Evolutionary conservation across 2,797 vertebrate genomes (phyloP).

Genomic region (Uromys caudimaculatus): DNA sequence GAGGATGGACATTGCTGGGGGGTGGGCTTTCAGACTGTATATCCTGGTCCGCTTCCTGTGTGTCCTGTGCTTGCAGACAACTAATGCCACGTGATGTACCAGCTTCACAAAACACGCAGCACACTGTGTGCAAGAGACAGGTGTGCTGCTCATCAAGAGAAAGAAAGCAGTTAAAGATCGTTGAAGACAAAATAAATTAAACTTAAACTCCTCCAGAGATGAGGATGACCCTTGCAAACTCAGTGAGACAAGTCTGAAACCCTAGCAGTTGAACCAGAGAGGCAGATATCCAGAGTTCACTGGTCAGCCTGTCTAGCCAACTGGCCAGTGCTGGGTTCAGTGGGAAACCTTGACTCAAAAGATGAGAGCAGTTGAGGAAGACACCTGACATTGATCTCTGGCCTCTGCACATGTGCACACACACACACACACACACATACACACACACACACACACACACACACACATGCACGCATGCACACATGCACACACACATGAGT

Average conservation of each 20-base stretch:
- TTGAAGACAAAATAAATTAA: too few species aligned
- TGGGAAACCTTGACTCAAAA: not conserved
- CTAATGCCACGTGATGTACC: not conserved
- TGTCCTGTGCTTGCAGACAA: not conserved
- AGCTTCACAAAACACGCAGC: not conserved
- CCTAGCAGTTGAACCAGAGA: not conserved
- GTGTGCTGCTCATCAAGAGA: too few species aligned
- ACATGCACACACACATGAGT: too few species aligned
- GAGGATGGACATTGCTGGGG: not conserved
- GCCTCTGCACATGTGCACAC: not conserved
- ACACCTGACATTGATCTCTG: too few species aligned
- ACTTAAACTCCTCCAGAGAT: not conserved
- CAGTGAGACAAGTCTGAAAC: not conserved
- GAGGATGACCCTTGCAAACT: too few species aligned
- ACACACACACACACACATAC: not conserved
- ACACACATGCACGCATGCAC: not conserved
- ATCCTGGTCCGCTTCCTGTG: not conserved
- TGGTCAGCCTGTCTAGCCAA: not conserved
- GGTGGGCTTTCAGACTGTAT: not conserved
- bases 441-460: too few species aligned
- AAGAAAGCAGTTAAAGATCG: not conserved
- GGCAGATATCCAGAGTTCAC: not conserved
- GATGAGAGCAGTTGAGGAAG: not conserved
- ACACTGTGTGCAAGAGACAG: fast-evolving
- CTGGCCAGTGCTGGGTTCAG: not conserved